Base-by-base conservation (phyloP, 2,797 vertebrate species). In the Peromyscus melanophrys region DNA sequence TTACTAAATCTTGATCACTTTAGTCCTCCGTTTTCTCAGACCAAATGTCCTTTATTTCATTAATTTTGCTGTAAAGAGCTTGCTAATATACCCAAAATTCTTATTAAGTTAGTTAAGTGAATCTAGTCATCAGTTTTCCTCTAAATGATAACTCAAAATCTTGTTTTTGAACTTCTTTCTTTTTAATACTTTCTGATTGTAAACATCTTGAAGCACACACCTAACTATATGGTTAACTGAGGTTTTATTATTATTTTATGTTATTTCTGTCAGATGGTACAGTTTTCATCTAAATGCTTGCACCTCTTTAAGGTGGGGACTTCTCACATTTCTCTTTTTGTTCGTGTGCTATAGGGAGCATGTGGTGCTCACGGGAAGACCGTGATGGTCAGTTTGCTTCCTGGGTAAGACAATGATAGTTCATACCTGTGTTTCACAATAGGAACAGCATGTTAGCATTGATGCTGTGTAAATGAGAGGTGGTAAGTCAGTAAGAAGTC, bases 251-350 rank as follows among this genome's bases (percentile, higher is more conserved):
- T 81, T 67, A 67, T 12, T 67, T 85, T 65, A 46, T n/a, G 37
- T 81, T 81, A 25, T 81, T 71, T 65, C 19, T 55, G 29, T 81
- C 71, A 81, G 40, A 92, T 94, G n/a, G n/a, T 25, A 63, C 34
- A 34, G n/a, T 52, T 95, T 94, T 95, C 25, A 96, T 83, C 13
- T 92, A 86, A 96, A 55, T 75, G 1, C 80, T 10, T 87, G 87
- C 81, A 52, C 6, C 1, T 14, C 16, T 81, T 78, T 71, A 81
- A 37, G 6, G 7, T 12, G 31, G 27, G 27, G 34, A 13, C 5
- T 37, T 52, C 90, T 93, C 23, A 29, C 81, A 57, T 78, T 90
- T 43, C 17, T 94, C 25, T 84, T 94, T 46, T n/a, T 57, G 31
- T 83, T 69, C 10, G 13, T 84, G 12, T 77, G 5, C 17, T 83